Conservation (phyloP, 2,113 vertebrate species). For the Noturus placidus region DNA sequence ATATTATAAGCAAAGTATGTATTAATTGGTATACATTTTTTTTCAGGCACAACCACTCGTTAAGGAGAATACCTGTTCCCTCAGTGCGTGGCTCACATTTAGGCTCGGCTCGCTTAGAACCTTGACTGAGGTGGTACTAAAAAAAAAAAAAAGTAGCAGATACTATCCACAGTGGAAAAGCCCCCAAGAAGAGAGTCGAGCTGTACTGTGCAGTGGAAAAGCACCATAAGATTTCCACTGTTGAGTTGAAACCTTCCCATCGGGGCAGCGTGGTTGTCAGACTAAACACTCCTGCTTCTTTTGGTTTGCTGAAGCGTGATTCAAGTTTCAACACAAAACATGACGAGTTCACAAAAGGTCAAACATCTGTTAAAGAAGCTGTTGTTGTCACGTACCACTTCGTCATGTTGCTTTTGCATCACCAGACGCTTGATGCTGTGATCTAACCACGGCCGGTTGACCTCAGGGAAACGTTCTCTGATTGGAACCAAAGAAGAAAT, state of each 20-base stretch:
- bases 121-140: too few species aligned
- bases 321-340: conserved; percentile 39
- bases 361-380: neutral
- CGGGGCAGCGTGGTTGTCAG: neutral
- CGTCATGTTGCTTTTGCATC: neutral
- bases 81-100: too few species aligned
- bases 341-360: conserved; percentile 16
- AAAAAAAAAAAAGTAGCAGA: too few species aligned
- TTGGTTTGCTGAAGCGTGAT: neutral
- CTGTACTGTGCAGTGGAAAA: too few species aligned
- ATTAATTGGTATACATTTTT: too few species aligned
- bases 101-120: too few species aligned
- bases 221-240: neutral
- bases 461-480: neutral
- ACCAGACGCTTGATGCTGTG: neutral
- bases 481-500: neutral
- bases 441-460: neutral
- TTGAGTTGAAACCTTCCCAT: neutral
- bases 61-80: too few species aligned
- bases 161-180: too few species aligned
- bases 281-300: neutral
- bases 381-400: neutral
- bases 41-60: too few species aligned
- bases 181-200: too few species aligned
- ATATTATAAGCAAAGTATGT: too few species aligned